Evolutionary conservation across 1,140 invertebrate genomes (phyloP).

Genomic region (Conus betulinus): DNA sequence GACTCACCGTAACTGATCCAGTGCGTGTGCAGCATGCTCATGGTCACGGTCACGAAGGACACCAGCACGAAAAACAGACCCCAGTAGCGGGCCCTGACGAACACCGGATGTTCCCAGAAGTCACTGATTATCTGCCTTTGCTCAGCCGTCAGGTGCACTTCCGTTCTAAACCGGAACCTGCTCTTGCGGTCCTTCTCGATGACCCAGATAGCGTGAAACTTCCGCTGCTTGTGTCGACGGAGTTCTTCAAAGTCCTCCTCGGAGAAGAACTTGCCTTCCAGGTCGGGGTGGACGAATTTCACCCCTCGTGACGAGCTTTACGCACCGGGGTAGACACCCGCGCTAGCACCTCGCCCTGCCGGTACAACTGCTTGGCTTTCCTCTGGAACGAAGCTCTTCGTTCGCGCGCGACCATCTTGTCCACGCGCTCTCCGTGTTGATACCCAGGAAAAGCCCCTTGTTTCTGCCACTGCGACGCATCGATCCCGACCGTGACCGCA

Average conservation of each 20-base stretch:
- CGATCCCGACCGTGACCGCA: slow-evolving; percentile 56
- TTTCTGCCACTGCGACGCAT: slow-evolving; percentile 24
- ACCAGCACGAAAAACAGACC: slow-evolving; percentile 65
- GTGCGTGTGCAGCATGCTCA: slow-evolving; percentile 53
- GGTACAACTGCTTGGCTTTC: slow-evolving; percentile 62
- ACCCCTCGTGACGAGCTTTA: slow-evolving; percentile 71
- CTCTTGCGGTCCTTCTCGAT: slow-evolving; percentile 66
- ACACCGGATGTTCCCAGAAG: slow-evolving; percentile 72
- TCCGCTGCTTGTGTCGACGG: slow-evolving; percentile 62
- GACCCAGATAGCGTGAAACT: slow-evolving; percentile 59
- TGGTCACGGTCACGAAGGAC: slow-evolving; percentile 52
- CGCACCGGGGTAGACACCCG: slow-evolving; percentile 71
- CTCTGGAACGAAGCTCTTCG: slow-evolving; percentile 65
- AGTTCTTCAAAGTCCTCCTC: slow-evolving; percentile 69
- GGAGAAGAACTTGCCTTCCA: slow-evolving; percentile 65
- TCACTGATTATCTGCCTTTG: slow-evolving; percentile 66
- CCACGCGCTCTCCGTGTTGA: slow-evolving; percentile 64
- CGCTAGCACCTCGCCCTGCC: slow-evolving; percentile 52
- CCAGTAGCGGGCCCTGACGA: slow-evolving; percentile 62
- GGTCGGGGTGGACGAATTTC: slow-evolving; percentile 70
- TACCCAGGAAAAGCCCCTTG: slow-evolving; percentile 58
- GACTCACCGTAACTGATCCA: slow-evolving; percentile 64
- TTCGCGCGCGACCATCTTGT: slow-evolving; percentile 69
- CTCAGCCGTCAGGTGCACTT: slow-evolving; percentile 59
- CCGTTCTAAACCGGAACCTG: slow-evolving; percentile 46